A percentile compares a stretch with the other conserved stretches of the same genome.
Conservation (phyloP, 2,113 vertebrate species). For the Cinclus mexicanus region DNA sequence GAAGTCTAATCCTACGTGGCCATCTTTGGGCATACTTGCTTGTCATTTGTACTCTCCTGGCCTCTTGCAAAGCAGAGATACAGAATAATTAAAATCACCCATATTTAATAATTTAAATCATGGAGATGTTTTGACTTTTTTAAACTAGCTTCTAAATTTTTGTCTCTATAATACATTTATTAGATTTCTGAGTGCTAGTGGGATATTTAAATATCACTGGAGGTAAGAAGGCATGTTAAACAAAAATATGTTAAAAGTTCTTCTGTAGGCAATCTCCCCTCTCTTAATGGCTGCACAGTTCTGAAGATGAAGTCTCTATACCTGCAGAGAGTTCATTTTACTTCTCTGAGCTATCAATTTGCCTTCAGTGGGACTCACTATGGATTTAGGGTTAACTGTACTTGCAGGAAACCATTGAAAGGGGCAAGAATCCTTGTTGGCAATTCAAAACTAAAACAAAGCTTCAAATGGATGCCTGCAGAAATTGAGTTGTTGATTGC, state of each 20-base stretch:
- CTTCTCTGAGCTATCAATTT: neutral
- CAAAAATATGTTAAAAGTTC: neutral
- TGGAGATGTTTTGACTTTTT: neutral
- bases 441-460: neutral
- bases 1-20: neutral
- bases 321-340: neutral
- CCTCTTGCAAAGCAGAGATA: neutral
- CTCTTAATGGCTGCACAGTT: neutral
- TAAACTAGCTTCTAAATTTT: neutral
- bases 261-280: neutral
- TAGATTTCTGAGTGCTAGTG: neutral
- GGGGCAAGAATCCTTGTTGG: neutral
- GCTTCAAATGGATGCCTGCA: neutral
- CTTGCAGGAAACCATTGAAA: neutral
- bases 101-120: neutral
- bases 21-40: neutral
- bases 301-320: neutral
- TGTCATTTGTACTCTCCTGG: neutral
- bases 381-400: neutral
- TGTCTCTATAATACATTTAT: neutral
- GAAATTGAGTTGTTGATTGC: neutral
- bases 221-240: neutral
- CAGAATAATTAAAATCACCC: neutral
- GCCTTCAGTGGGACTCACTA: neutral
- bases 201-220: neutral